These are phyloP conservation scores for Drosophila equinoxialis DNA, from an alignment of 1,140 invertebrate genomes.

Conservation along the genomic window DNA sequence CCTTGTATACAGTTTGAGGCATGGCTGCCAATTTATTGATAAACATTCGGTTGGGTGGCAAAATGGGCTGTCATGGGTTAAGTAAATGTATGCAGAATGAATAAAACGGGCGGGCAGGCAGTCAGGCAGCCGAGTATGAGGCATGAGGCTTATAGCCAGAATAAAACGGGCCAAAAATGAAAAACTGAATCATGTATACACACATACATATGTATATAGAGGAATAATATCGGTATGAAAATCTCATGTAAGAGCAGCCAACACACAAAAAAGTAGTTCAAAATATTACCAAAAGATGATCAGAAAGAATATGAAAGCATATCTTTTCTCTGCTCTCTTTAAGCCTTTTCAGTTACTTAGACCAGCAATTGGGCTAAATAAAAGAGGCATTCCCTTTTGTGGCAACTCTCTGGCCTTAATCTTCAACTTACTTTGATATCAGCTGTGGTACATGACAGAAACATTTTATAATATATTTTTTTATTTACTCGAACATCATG, in stretches of 20 bases:
- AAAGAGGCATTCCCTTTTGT: not conserved
- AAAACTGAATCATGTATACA: not conserved
- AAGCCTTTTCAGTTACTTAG: conserved; percentile 1
- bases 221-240: not conserved
- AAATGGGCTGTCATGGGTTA: conserved; percentile 41
- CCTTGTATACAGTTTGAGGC: conserved; percentile 50
- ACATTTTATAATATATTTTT: too few relatives aligned
- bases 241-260: not conserved
- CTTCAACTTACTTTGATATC: too few relatives aligned
- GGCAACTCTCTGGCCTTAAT: too few relatives aligned
- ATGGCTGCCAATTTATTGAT: conserved; percentile 75
- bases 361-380: not conserved
- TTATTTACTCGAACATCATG: too few relatives aligned
- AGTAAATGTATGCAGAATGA: conserved; percentile 31
- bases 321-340: not conserved
- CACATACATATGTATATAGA: not conserved
- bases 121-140: not conserved
- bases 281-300: conserved; percentile 12
- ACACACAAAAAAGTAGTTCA: not conserved
- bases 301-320: not conserved
- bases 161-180: not conserved
- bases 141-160: not conserved
- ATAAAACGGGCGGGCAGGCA: conserved; percentile 1
- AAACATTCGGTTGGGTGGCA: conserved; percentile 43
- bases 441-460: too few relatives aligned